Base-by-base conservation (phyloP, 2,888 invertebrate genomes). In the Drosophila formosana region DNA sequence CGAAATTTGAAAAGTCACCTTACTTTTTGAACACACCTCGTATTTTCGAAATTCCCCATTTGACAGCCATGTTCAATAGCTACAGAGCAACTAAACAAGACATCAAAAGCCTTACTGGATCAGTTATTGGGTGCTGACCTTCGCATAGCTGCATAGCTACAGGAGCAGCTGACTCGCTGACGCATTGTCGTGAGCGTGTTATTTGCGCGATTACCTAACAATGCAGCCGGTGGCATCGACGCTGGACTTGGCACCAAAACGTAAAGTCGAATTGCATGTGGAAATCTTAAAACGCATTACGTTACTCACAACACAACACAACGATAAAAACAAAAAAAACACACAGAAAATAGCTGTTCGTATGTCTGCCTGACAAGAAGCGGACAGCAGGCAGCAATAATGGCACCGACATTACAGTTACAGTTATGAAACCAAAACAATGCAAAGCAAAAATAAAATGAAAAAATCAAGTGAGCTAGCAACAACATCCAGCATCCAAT, bases 171-270 rank as follows among this genome's bases (percentile, higher is more conserved):
- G 57, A 26, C 32, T 30, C 62, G 37, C 28, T 69, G 32, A 11
- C 49, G 51, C 62, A 47, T 41, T 52, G 56, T 50, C 26, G 49
- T 58, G 53, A 66, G 70, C 72, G 71, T 75, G 72, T 70, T 82
- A 85, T 80, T 78, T 73, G 64, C 72, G 55, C 69, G 74, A 75
- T 89, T 83, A 75, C 75, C 67, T 67, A 70, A 79, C 63, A 66
- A 68, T 46, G 39, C 61, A 41, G 39, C 34, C 32, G 32, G 18
- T 56, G 25, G 46, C 56, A 46, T 46, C 46, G 69, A 62, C 74
- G 89, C 89, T 90, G 90, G 91, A 91, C 90, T 90, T 91, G 91
- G 90, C 90, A 90, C 82, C 89, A 90, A 84, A 87, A 86, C 88
- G 84, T 89, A 80, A 75, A 57, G 67, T 66, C 45, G 58, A 55